Evolutionary conservation across 2,888 invertebrate species (phyloP), one percentile per base, ranked within the genome.

Genomic region (Pseudeuparius sepicola): DNA sequence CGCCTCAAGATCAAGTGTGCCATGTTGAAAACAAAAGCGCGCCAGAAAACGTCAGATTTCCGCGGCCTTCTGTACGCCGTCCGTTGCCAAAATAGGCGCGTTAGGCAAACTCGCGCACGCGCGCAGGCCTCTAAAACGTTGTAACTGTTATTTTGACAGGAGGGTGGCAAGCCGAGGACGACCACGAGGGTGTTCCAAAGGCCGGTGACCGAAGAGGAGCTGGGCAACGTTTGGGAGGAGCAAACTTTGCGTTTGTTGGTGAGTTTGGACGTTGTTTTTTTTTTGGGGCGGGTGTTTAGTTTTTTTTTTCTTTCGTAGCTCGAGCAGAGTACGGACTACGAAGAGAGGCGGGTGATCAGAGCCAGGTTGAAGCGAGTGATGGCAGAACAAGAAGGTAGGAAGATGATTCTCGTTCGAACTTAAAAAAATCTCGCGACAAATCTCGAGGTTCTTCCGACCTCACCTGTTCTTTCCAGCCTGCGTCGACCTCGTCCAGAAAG

Each of bases 261-360:
- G 59, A 73, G 71, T 34, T 11, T 10, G n/a, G n/a, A n/a, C n/a
- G n/a, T n/a, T n/a, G n/a, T n/a, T n/a, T n/a, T n/a, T n/a, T n/a
- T n/a, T n/a, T n/a, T n/a, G 6, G 20, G 20, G 20, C 6, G 20
- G 20, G 6, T 20, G 6, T 25, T 25, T 25, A 10, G 10, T n/a
- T 9, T 9, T 9, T 10, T 25, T 25, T 25, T 10, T 9, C 11
- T 25, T 6, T 25, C 7, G 11, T 25, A 88, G 88, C 72, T 89
- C 68, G 84, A 85, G 63, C 75, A 78, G 65, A 78, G 84, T 61
- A 78, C 75, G 49, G 84, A 84, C 61, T 87, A 86, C 82, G 88
- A 88, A 63, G 84, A 84, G 63, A 75, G 87, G 55, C 78, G 85
- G 55, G 73, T 75, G 51, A 76, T 89, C 58, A 72, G 88, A 61